phyloP scores from a whole-genome alignment of 2,113 vertebrate genomes.

The Chrysochloris asiatica region DNA sequence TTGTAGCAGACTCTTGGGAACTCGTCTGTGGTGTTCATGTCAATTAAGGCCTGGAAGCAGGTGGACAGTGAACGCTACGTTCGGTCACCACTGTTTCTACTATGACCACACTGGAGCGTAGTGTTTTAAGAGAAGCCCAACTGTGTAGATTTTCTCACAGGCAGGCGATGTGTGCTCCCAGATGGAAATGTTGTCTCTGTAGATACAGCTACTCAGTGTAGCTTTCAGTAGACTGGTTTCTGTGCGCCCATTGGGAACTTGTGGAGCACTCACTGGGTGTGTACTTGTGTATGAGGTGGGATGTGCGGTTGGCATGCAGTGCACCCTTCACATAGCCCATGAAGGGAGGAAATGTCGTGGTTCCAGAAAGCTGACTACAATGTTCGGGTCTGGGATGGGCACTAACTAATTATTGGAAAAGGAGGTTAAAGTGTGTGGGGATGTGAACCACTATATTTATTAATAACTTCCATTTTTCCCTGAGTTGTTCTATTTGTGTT shows the following conservation, averaged over 20 bases:
- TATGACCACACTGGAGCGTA: neutral
- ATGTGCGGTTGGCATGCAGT: neutral
- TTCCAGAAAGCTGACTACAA: slow-evolving; percentile 10
- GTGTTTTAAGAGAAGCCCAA: neutral
- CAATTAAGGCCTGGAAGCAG: neutral
- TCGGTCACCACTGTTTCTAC: neutral
- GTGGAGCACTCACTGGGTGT: neutral
- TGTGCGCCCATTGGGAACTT: too few species aligned
- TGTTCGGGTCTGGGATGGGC: neutral
- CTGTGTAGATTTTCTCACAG: neutral
- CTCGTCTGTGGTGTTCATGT: neutral
- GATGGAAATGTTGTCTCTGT: neutral
- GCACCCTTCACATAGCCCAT: neutral
- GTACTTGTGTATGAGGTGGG: neutral
- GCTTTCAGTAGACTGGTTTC: too few species aligned
- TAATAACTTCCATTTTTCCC: neutral
- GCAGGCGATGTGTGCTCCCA: neutral
- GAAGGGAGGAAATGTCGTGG: neutral
- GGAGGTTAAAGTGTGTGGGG: neutral
- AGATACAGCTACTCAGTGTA: neutral
- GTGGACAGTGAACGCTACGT: neutral
- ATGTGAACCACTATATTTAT: neutral
- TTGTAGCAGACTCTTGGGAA: neutral
- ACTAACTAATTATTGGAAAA: neutral
- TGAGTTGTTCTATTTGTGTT: neutral